These are phyloP conservation scores for Gonocerus acuteangulatus DNA, from an alignment of 2,888 invertebrate genomes.

Conservation along the genomic window DNA sequence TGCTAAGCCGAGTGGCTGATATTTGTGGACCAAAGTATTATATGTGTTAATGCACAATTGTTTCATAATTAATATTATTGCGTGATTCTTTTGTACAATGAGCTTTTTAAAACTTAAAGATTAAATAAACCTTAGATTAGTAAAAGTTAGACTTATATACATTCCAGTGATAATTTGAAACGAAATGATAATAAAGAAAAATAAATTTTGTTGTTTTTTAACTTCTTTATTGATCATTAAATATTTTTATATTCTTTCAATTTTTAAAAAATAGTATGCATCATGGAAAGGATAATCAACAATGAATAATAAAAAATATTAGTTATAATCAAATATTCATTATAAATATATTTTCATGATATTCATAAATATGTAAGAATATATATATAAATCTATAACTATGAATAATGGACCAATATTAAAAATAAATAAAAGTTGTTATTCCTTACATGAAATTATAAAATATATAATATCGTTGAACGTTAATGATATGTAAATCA, in stretches of 20 bases:
- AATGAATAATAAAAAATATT: not conserved
- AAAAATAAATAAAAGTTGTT: not conserved
- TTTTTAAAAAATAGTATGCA: not conserved
- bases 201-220: not conserved
- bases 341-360: not conserved
- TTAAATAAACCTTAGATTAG: not conserved
- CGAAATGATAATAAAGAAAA: not conserved
- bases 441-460: not conserved
- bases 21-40: not conserved
- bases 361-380: not conserved
- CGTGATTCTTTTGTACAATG: not conserved
- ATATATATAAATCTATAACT: not conserved
- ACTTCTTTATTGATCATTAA: not conserved
- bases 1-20: not conserved
- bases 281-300: not conserved
- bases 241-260: not conserved
- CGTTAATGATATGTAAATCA: not conserved
- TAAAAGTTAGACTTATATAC: not conserved
- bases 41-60: not conserved
- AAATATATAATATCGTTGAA: not conserved
- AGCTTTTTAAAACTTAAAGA: not conserved
- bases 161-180: not conserved
- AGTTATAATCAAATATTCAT: not conserved
- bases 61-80: not conserved
- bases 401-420: constrained; percentile 1